Base-by-base conservation (phyloP, 2,797 vertebrate species). In the Hyperoplus lanceolatus region DNA sequence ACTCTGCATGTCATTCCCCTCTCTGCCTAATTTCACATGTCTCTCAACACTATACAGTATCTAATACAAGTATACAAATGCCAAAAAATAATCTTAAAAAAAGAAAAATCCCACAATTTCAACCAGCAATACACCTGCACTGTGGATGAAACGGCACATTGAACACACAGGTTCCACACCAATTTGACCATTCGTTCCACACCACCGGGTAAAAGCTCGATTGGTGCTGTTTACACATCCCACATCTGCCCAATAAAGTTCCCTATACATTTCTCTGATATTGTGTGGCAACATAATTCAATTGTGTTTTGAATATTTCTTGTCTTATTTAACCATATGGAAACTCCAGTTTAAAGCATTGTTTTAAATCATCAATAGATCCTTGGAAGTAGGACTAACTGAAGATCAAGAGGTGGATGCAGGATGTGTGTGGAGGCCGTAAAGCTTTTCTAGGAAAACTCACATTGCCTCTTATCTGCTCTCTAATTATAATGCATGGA, bases 101-200 rank as follows among this genome's bases (percentile, higher is more conserved):
- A 59, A 59, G 65, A 80, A 70, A 72, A 15, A 70, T 13, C 38
- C n/a, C 49, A 57, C 51, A 41, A 13, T 73, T 75, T 54, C 79
- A 80, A 55, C 64, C 71, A 61, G 82, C 71, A 60, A 80, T 69
- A 59, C 70, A 18, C 46, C 66, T 53, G 58, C 70, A 64, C 73
- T 61, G 80, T 2, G 48, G 66, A 80, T 70, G 73, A 67, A 75
- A 79, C 43, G 68, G 45, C 49, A 60, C 77, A 75, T 48, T 82
- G 83, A 73, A 55, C 71, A 73, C 71, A 73, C 70, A 60, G 66
- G 77, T 82, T 84, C 81, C 59, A 65, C 61, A 1, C 53, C 51
- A 70, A 55, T 75, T 61, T 74, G 67, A 75, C 74, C 76, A 58
- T 77, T 85, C 73, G 79, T 80, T 81, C 68, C 70, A 71, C 84